phyloP scores from a whole-genome alignment of 2,888 invertebrate species.

The Prosopocoilus inquinatus region DNA sequence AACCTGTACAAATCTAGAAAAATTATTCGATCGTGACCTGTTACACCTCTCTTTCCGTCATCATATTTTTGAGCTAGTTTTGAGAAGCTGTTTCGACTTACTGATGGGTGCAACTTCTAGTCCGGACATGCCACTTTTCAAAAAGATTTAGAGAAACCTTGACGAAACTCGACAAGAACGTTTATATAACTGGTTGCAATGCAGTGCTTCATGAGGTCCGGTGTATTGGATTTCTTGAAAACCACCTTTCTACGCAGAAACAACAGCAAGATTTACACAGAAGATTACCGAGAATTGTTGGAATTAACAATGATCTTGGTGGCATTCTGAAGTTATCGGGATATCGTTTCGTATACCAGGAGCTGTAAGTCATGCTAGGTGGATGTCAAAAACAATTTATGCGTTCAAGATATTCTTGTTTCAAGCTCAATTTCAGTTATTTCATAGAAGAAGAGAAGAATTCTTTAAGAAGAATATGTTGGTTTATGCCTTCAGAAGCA shows the following conservation, averaged over 20 bases:
- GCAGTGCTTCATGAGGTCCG: background rate
- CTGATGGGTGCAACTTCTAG: background rate
- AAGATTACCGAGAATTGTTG: background rate
- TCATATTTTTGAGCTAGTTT: background rate
- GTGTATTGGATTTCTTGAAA: background rate
- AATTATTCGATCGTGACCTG: background rate
- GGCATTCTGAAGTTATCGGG: too few species aligned
- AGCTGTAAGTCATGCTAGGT: too few species aligned
- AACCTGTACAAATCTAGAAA: background rate
- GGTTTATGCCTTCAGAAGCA: too few species aligned
- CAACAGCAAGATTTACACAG: background rate
- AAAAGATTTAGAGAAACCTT: too few species aligned
- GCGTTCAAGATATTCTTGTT: too few species aligned
- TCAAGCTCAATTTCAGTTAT: too few species aligned
- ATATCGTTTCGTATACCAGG: too few species aligned
- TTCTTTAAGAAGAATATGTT: too few species aligned
- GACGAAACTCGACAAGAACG: too few species aligned
- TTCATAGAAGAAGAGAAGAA: too few species aligned
- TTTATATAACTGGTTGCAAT: background rate
- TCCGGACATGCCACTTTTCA: too few species aligned
- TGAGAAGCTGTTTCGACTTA: background rate
- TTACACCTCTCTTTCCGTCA: background rate
- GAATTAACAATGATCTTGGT: background rate
- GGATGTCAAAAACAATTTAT: too few species aligned
- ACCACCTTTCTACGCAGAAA: background rate